phyloP scores from a whole-genome alignment of 2,797 vertebrate species.

The Anguilla pacifica region DNA sequence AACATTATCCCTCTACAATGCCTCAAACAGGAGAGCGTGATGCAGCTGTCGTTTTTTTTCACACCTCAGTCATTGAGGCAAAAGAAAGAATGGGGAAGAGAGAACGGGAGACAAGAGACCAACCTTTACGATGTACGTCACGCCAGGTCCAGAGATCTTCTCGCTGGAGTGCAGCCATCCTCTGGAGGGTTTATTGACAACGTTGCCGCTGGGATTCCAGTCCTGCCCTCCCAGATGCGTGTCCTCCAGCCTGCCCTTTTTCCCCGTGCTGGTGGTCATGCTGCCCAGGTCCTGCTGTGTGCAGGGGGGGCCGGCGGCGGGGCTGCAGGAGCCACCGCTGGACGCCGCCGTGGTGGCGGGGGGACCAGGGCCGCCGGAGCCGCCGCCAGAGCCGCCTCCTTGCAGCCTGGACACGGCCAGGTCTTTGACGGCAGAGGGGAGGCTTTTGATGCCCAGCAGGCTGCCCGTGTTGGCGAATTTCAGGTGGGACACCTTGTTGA shows the following conservation, averaged over 20 bases:
- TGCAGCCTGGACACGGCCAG: slow-evolving; percentile 94
- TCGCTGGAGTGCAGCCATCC: slow-evolving; percentile 91
- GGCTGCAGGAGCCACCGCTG: slow-evolving; percentile 71
- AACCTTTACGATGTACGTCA: slow-evolving; percentile 97
- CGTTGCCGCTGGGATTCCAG: slow-evolving; percentile 77
- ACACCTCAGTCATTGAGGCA: slow-evolving; percentile 62
- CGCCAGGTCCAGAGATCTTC: slow-evolving; percentile 95
- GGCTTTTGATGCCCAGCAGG: slow-evolving; percentile 90
- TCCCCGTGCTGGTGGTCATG: slow-evolving; percentile 73
- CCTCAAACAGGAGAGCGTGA: slow-evolving; percentile 63
- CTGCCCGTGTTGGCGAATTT: slow-evolving; percentile 92
- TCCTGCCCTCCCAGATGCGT: slow-evolving; percentile 78
- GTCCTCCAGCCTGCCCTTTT: slow-evolving; percentile 84
- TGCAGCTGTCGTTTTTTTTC: slow-evolving; percentile 40
- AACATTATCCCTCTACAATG: slow-evolving; percentile 54
- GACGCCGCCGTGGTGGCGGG: slow-evolving; percentile 68
- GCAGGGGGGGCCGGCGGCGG: slow-evolving; percentile 71
- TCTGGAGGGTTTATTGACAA: slow-evolving; percentile 83
- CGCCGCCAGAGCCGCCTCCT: slow-evolving; percentile 79
- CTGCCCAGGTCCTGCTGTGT: slow-evolving; percentile 69
- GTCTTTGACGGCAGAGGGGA: slow-evolving; percentile 94
- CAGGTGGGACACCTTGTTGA: slow-evolving; percentile 97
- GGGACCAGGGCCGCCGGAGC: slow-evolving; percentile 77
- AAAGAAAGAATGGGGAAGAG: slow-evolving; percentile 58
- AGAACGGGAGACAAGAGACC: slow-evolving; percentile 66